Evolutionary conservation across 2,888 invertebrate species (phyloP).

Genomic region (Drosophila tripunctata): DNA sequence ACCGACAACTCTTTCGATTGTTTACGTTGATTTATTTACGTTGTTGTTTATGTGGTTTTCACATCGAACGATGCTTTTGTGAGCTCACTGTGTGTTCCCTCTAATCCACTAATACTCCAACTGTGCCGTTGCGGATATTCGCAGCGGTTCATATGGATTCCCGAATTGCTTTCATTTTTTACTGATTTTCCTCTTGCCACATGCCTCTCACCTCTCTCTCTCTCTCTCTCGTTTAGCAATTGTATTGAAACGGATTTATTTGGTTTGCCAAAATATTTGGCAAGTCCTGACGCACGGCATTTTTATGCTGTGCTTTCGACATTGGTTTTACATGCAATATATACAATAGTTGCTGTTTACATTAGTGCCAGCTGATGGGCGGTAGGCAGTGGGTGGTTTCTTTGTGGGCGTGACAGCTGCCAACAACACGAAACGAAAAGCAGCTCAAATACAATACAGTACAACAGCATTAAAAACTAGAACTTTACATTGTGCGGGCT

Average conservation of each 20-base stretch:
- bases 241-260: constrained; percentile 74
- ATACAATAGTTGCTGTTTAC: constrained; percentile 62
- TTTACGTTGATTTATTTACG: constrained; percentile 79
- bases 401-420: constrained; percentile 41
- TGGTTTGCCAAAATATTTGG: constrained; percentile 74
- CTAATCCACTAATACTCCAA: constrained; percentile 71
- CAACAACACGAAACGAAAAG: constrained; percentile 34
- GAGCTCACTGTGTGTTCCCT: constrained; percentile 24
- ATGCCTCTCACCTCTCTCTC: neutral
- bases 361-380: constrained; percentile 41
- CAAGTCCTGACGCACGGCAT: constrained; percentile 69
- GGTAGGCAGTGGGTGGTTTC: constrained; percentile 6
- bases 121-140: constrained; percentile 55
- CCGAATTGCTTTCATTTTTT: constrained; percentile 1
- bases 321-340: constrained; percentile 61
- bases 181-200: neutral
- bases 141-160: constrained; percentile 52
- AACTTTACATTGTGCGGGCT: constrained; percentile 16
- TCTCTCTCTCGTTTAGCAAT: constrained; percentile 2
- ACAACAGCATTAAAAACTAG: constrained; percentile 53
- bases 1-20: constrained; percentile 81
- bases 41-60: constrained; percentile 78
- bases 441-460: constrained; percentile 49
- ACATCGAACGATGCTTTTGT: constrained; percentile 32
- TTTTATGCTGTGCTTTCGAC: constrained; percentile 45